Evolutionary conservation across 2,888 invertebrate species (phyloP).

Genomic region (Agrotis puta): DNA sequence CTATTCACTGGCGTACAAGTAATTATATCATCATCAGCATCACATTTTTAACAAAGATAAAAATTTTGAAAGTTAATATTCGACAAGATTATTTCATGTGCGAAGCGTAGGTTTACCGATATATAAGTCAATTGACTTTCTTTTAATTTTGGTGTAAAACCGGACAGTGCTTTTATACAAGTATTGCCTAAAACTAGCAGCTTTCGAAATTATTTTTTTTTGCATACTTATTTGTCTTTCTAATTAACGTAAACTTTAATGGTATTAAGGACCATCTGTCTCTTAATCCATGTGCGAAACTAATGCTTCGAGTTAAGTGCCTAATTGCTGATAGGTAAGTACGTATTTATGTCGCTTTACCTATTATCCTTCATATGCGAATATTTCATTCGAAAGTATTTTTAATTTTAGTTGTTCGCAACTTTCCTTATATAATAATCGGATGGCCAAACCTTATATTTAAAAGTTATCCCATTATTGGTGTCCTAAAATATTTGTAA

Average conservation of each 20-base stretch:
- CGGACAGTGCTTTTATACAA: no score
- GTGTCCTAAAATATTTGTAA: no score
- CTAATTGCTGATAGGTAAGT: background rate
- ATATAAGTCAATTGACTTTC: no score
- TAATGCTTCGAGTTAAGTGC: background rate
- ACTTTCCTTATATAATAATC: background rate
- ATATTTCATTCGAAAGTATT: background rate
- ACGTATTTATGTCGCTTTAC: background rate
- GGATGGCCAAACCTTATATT: background rate
- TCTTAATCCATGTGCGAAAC: background rate
- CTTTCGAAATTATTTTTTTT: no score
- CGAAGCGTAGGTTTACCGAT: no score
- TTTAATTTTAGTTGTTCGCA: background rate
- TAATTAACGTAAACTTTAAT: background rate
- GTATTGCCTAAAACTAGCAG: no score
- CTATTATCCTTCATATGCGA: background rate
- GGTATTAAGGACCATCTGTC: background rate
- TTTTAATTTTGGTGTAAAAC: no score
- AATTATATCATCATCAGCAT: no score
- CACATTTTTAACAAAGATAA: no score
- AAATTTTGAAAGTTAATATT: no score
- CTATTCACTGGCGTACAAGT: background rate
- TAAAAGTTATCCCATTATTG: no score
- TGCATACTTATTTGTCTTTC: background rate
- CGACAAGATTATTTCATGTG: no score